These are phyloP conservation scores for Yponomeuta plumbellus DNA, from an alignment of 2,888 invertebrate genomes.

Conservation along the genomic window DNA sequence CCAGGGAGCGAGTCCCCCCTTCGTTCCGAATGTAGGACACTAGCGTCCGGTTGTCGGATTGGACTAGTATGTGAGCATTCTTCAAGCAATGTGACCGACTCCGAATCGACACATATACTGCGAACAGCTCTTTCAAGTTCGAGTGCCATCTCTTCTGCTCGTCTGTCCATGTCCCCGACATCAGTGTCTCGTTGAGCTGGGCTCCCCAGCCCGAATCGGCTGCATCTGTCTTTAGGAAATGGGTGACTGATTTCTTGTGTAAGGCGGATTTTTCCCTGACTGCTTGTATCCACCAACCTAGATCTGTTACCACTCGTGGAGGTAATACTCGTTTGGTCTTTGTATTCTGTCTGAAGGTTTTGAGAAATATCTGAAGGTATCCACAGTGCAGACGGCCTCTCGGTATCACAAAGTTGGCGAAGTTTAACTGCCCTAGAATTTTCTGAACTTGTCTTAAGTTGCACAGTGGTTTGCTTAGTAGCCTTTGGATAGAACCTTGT, in stretches of 20 bases:
- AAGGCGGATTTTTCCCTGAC: slow-evolving; percentile 18
- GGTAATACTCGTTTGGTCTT: neutral
- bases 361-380: slow-evolving; percentile 11
- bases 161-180: slow-evolving; percentile 23
- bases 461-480: slow-evolving; percentile 14
- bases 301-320: neutral
- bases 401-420: slow-evolving; percentile 17
- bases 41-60: slow-evolving; percentile 26
- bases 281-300: no score
- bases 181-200: slow-evolving; percentile 20
- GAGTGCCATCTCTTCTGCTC: slow-evolving; percentile 26
- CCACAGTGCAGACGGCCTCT: slow-evolving; percentile 19
- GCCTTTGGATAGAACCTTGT: neutral
- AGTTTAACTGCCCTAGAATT: slow-evolving; percentile 19
- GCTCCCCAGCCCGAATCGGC: slow-evolving; percentile 28
- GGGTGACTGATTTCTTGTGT: slow-evolving; percentile 20
- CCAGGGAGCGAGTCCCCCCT: slow-evolving; percentile 25
- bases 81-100: slow-evolving; percentile 1
- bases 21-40: slow-evolving; percentile 26
- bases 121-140: slow-evolving; percentile 26
- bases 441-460: slow-evolving; percentile 15
- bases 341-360: neutral
- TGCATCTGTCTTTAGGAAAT: slow-evolving; percentile 26
- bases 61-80: slow-evolving; percentile 21
- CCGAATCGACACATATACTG: slow-evolving; percentile 11